Conservation (phyloP, 2,113 vertebrate species). For the Cinclus mexicanus region DNA sequence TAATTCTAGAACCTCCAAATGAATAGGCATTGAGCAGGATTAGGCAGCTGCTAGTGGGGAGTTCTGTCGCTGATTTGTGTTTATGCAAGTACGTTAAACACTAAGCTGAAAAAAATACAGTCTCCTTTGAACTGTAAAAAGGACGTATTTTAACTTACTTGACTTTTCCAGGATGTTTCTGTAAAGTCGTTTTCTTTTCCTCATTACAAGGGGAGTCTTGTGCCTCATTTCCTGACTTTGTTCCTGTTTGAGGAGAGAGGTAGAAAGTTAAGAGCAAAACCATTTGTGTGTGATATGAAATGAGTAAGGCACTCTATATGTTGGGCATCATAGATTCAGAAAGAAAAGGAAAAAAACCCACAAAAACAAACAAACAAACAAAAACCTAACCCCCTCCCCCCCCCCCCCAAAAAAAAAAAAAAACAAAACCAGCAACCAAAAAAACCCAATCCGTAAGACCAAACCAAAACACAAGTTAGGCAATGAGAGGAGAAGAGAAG, state of each 20-base stretch:
- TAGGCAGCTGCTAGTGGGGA: constrained; percentile 72
- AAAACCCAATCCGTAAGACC: background rate
- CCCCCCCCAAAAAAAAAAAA: background rate
- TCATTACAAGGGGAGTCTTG: constrained; percentile 73
- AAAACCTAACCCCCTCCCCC: too few species aligned
- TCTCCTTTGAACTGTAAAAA: constrained; percentile 48
- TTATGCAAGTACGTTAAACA: constrained; percentile 71
- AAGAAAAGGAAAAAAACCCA: background rate
- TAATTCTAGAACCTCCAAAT: constrained; percentile 81
- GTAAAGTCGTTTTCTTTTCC: constrained; percentile 75
- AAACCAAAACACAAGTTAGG: background rate
- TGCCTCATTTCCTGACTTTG: constrained; percentile 75
- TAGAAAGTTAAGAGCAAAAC: constrained; percentile 33
- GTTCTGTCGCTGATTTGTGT: constrained; percentile 74
- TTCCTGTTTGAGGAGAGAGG: constrained; percentile 66
- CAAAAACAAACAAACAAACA: background rate
- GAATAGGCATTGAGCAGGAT: constrained; percentile 77
- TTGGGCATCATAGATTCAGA: background rate
- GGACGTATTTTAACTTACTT: constrained; percentile 77
- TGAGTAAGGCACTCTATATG: background rate
- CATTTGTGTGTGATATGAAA: background rate
- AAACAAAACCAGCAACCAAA: too few species aligned
- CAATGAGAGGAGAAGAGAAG: background rate
- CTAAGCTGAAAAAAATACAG: constrained; percentile 55
- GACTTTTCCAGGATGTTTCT: constrained; percentile 75